phyloP scores from a whole-genome alignment of 2,113 vertebrate species.

The Oncorhynchus mykiss region DNA sequence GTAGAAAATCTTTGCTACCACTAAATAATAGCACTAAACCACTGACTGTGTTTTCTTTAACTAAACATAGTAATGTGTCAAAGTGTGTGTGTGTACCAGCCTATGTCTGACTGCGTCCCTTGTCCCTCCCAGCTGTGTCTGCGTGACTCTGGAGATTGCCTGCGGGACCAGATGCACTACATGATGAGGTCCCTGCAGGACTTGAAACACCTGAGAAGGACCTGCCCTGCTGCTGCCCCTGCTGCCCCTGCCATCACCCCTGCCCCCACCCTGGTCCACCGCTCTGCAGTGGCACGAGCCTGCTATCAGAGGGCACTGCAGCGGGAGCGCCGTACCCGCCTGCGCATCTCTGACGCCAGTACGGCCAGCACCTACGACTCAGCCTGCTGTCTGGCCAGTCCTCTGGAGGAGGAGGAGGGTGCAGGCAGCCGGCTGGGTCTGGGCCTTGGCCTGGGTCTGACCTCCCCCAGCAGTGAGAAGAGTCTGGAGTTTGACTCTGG shows the following conservation, averaged over 20 bases:
- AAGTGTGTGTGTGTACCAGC: not conserved
- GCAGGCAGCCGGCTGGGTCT: constrained; percentile 41
- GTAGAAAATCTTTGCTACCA: not conserved
- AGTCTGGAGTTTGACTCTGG: constrained; percentile 92
- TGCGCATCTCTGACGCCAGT: constrained; percentile 73
- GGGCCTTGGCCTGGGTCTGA: constrained; percentile 45
- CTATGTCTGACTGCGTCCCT: constrained; percentile 19
- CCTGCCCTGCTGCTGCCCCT: constrained; percentile 42
- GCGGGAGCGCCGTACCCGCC: constrained; percentile 63
- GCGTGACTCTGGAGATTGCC: constrained; percentile 73
- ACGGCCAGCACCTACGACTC: constrained; percentile 84
- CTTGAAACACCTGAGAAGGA: constrained; percentile 69
- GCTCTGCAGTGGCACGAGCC: constrained; percentile 52
- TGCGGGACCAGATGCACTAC: constrained; percentile 79
- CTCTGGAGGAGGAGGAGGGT: constrained; percentile 73
- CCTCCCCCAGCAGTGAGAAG: constrained; percentile 78
- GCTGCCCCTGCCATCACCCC: constrained; percentile 30
- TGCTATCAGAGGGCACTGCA: constrained; percentile 61
- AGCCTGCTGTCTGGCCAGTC: constrained; percentile 81
- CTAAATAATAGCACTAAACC: not conserved
- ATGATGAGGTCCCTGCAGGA: constrained; percentile 80
- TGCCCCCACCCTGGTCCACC: constrained; percentile 42
- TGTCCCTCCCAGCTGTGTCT: constrained; percentile 76
- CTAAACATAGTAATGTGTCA: not conserved
- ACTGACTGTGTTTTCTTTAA: not conserved